These are phyloP conservation scores for Drosophila kikkawai DNA, from an alignment of 1,140 invertebrate species.

Conservation along the genomic window DNA sequence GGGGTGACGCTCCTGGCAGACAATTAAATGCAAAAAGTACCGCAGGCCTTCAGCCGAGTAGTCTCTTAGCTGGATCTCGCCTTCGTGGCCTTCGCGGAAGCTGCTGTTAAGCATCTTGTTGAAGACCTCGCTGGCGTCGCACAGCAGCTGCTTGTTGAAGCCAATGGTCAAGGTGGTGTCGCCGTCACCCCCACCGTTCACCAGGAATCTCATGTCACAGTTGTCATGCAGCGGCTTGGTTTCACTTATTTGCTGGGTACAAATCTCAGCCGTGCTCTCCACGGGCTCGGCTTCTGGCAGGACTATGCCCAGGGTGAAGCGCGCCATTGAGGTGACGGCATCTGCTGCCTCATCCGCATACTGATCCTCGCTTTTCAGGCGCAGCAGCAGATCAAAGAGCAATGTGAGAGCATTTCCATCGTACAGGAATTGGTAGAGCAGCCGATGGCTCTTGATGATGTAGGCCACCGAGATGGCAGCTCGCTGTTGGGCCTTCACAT, in stretches of 20 bases:
- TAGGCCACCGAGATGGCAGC: conserved; percentile 80
- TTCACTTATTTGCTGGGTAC: conserved; percentile 24
- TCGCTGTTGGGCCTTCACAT: conserved; percentile 70
- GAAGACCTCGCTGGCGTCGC: conserved; percentile 81
- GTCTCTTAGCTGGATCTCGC: conserved; percentile 73
- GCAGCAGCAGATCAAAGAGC: conserved; percentile 74
- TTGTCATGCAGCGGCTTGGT: conserved; percentile 41
- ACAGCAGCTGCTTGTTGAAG: conserved; percentile 81
- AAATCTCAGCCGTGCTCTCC: conserved; percentile 42
- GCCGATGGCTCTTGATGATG: conserved; percentile 74
- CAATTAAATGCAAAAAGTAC: conserved; percentile 80
- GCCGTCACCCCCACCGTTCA: conserved; percentile 24
- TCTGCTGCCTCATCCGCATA: conserved; percentile 76
- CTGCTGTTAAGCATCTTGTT: conserved; percentile 83
- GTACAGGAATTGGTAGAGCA: conserved; percentile 79
- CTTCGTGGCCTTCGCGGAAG: conserved; percentile 78
- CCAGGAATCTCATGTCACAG: conserved; percentile 80
- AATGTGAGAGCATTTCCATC: conserved; percentile 74
- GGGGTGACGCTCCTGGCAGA: conserved; percentile 56
- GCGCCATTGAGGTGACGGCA: conserved; percentile 75
- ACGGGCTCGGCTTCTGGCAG: conserved; percentile 50
- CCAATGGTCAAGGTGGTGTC: conserved; percentile 45
- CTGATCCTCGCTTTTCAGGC: conserved; percentile 63
- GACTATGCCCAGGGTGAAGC: conserved; percentile 69
- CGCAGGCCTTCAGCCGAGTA: conserved; percentile 70